Evolutionary conservation across 2,113 vertebrate genomes (phyloP).

Genomic region (Malurus elegans): DNA sequence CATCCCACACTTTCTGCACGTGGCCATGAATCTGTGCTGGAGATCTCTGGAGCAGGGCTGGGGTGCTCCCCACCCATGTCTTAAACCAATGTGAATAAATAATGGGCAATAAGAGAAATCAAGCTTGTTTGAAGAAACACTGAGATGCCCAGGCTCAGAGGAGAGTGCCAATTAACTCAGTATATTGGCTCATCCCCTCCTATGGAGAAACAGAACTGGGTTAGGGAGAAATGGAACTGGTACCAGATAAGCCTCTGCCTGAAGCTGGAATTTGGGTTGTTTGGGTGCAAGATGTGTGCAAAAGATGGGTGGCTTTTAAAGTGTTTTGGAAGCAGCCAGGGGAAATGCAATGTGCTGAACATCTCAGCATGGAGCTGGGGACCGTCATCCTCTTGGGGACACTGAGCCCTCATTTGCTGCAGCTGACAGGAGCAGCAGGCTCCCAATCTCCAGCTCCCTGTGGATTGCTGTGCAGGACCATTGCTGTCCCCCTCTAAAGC

Average conservation of each 20-base stretch:
- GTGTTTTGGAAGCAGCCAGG: not conserved
- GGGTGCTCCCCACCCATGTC: rapidly evolving
- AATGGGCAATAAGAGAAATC: not conserved
- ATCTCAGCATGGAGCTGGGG: not conserved
- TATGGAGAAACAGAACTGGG: not conserved
- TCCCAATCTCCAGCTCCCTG: not conserved
- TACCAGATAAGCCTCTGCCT: not conserved
- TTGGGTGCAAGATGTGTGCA: not conserved
- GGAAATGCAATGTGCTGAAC: not conserved
- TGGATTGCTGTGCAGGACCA: not conserved
- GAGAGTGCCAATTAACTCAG: not conserved
- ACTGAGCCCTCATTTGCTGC: not conserved
- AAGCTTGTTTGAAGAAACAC: not conserved
- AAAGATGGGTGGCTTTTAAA: not conserved
- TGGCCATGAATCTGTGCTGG: not conserved
- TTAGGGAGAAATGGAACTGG: not conserved
- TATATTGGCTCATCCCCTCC: not conserved
- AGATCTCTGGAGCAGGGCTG: not conserved
- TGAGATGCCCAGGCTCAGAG: not conserved
- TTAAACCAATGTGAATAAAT: not conserved
- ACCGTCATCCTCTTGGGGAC: rapidly evolving
- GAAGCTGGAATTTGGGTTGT: not conserved
- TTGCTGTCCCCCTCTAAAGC: rapidly evolving
- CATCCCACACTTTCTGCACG: rapidly evolving
- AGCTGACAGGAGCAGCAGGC: not conserved